Evolutionary conservation across 1,140 invertebrate species (phyloP).

Genomic region (Magallana gigas): DNA sequence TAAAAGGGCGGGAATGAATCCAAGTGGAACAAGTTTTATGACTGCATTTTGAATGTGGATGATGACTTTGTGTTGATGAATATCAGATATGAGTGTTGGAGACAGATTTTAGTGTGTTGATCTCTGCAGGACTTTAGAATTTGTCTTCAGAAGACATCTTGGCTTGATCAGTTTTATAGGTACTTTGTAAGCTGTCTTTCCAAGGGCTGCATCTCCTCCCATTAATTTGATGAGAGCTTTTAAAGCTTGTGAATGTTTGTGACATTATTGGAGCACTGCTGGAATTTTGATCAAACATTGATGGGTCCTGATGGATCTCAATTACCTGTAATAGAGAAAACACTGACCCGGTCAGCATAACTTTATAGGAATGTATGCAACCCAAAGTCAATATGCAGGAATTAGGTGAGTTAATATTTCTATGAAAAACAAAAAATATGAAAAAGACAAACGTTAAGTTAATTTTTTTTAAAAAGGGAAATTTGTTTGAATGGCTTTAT

Average conservation of each 20-base stretch:
- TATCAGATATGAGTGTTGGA: conserved; percentile 8
- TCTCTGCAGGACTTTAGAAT: conserved; percentile 3
- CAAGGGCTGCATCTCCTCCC: not conserved
- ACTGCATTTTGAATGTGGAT: not conserved
- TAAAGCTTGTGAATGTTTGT: not conserved
- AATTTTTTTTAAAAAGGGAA: too few species aligned
- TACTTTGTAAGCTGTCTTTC: conserved; percentile 9
- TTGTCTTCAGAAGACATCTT: conserved; percentile 13
- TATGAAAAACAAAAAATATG: not conserved
- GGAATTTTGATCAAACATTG: conserved; percentile 33
- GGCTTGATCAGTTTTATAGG: conserved; percentile 17
- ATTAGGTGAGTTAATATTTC: not conserved
- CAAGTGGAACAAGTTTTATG: conserved; percentile 21
- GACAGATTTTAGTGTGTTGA: conserved; percentile 3
- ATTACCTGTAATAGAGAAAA: conserved; percentile 28
- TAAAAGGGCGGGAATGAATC: not conserved
- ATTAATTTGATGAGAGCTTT: not conserved
- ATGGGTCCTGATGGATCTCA: conserved; percentile 22
- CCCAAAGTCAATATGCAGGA: not conserved
- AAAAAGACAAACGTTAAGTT: too few species aligned
- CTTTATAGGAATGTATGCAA: conserved; percentile 12
- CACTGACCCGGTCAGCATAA: not conserved
- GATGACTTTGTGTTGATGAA: conserved; percentile 1
- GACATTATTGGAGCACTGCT: not conserved
- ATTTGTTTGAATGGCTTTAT: too few species aligned